Evolutionary conservation across 2,113 vertebrate genomes (phyloP), one percentile per base, ranked within the genome.

Genomic region (Periophthalmodon schlosseri): DNA sequence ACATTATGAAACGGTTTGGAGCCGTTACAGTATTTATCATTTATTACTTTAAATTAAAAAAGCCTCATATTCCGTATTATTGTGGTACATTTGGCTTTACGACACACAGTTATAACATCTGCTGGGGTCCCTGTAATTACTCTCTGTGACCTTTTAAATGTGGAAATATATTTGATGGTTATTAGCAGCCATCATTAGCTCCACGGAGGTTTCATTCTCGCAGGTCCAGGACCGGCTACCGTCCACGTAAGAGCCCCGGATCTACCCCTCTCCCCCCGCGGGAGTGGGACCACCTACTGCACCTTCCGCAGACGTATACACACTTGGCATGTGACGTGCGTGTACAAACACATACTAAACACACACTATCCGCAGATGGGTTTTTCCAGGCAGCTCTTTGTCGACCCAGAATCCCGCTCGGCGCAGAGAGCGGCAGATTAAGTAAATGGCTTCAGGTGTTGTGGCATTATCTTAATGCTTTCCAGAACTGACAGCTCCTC

Each of bases 401-500:
- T 94, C 95, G 94, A 94, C 93, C 94, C 84, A 86, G 92, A 93
- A 94, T 94, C 93, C 93, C 93, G 91, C 92, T 93, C 89, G 94
- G 91, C 92, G 94, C 93, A 94, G 63, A 65, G 61, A 64, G 61
- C 93, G 95, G 92, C 91, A 91, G 94, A 91, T 94, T 95, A 94
- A 94, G 95, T 94, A 95, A 96, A 96, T 95, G 94, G 94, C 93
- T 94, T 95, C 93, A 84, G 85, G 86, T 92, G 83, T 70, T 79
- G 72, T 75, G 76, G 71, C 81, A 64, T 87, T 91, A 84, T 87
- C 78, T 84, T 68, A 50, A 21, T 46, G 72, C 61, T 81, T 74
- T 82, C 72, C 71, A 46, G 66, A 68, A 72, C 78, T 80, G 77
- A 83, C 76, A 86, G 70, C 60, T 63, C 74, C 73, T 49, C 24